phyloP scores from a whole-genome alignment of 1,140 invertebrate genomes.

The Drosophila azteca region DNA sequence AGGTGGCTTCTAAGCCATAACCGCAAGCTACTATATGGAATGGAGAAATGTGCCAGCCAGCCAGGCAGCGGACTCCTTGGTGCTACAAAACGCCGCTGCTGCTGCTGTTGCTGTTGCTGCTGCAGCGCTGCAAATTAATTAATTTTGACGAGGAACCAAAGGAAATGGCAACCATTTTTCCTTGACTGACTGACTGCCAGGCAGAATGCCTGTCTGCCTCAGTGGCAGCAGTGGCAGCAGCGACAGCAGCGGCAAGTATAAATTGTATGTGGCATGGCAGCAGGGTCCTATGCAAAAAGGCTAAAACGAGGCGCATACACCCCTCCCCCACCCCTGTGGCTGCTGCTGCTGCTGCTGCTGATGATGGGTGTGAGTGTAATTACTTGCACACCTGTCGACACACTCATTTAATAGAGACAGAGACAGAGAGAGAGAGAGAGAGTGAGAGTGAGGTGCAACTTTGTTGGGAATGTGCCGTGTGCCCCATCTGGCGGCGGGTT shows the following conservation, averaged over 20 bases:
- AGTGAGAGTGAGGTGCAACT: not conserved
- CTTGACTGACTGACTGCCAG: conserved; percentile 30
- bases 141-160: conserved; percentile 73
- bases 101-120: conserved; percentile 14
- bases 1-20: conserved; percentile 37
- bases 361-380: conserved; percentile 76
- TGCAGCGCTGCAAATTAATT: conserved; percentile 72
- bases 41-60: conserved; percentile 11
- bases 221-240: not conserved
- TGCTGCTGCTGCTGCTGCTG: conserved; percentile 19
- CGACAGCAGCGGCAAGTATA: conserved; percentile 62
- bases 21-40: conserved; percentile 60
- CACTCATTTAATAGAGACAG: conserved; percentile 68
- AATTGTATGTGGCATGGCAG: conserved; percentile 54
- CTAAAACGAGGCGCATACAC: conserved; percentile 16
- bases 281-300: conserved; percentile 62
- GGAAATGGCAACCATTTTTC: conserved; percentile 77
- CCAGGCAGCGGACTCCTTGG: conserved; percentile 39
- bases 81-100: not conserved
- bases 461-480: no score
- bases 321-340: not conserved
- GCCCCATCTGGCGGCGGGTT: conserved; percentile 50
- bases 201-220: conserved; percentile 2
- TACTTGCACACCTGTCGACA: conserved; percentile 81
- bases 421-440: not conserved